phyloP scores from a whole-genome alignment of 2,113 vertebrate species.

The Cheilinus undulatus region DNA sequence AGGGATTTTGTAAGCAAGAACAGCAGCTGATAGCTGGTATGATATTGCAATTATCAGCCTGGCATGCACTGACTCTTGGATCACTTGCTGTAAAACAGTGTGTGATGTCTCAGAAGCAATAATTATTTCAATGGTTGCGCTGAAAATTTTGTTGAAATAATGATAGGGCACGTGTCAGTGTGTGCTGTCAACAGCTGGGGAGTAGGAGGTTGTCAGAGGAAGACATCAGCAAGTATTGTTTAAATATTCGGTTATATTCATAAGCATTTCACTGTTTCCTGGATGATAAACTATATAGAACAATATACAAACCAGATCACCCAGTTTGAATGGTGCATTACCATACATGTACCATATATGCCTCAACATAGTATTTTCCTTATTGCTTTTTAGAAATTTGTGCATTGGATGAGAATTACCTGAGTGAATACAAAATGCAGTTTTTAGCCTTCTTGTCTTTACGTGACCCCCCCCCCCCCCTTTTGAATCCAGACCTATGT shows the following conservation, averaged over 20 bases:
- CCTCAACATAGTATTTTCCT: no score
- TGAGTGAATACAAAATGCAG: no score
- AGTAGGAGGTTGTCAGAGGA: conserved; percentile 38
- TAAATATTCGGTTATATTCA: conserved; percentile 18
- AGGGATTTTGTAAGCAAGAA: conserved; percentile 19
- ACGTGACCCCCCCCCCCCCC: no score
- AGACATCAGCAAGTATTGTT: conserved; percentile 1
- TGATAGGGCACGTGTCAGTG: conserved; percentile 24
- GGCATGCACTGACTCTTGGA: conserved; percentile 16
- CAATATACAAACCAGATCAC: no score
- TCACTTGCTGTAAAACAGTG: conserved; percentile 21
- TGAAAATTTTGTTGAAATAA: conserved; percentile 34
- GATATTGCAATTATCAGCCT: conserved; percentile 47
- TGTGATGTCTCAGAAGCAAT: conserved; percentile 27
- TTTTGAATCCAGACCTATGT: no score
- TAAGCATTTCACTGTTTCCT: not conserved
- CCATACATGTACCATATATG: no score
- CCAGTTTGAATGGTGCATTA: no score
- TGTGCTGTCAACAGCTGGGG: conserved; percentile 52
- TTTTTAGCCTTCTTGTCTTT: no score
- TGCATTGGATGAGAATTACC: no score
- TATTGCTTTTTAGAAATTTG: no score
- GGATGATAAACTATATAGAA: not conserved
- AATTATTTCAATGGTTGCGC: conserved; percentile 35
- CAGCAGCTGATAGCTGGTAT: conserved; percentile 37